Evolutionary conservation across 2,797 vertebrate genomes (phyloP).

Genomic region (Emydoidea blandingii): DNA sequence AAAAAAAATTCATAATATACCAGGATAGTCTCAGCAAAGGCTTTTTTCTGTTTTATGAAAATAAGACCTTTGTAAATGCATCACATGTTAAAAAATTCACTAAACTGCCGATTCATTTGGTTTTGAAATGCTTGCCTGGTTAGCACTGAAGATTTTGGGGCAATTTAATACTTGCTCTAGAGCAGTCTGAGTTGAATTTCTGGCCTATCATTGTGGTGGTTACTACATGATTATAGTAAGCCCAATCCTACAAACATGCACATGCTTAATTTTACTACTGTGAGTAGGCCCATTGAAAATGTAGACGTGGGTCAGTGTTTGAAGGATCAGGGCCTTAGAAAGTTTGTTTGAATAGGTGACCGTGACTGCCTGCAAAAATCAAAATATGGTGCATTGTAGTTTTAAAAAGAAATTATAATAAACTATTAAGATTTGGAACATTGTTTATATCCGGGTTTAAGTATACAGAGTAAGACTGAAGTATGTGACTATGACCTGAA

Average conservation of each 20-base stretch:
- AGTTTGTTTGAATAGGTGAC: background rate
- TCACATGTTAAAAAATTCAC: background rate
- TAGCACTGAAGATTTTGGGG: background rate
- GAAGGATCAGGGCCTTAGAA: background rate
- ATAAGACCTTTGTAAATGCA: background rate
- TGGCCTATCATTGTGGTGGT: background rate
- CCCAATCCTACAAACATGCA: background rate
- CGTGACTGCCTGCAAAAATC: background rate
- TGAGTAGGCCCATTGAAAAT: background rate
- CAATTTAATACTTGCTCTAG: background rate
- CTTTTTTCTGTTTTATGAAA: slow-evolving; percentile 9
- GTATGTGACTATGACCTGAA: background rate
- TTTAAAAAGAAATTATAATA: background rate
- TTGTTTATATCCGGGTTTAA: background rate
- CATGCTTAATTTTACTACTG: background rate
- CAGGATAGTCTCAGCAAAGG: background rate
- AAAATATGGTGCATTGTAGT: too few relatives aligned
- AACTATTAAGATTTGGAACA: background rate
- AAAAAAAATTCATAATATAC: slow-evolving; percentile 56
- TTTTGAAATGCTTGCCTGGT: background rate
- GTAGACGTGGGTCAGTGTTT: background rate
- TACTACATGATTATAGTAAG: background rate
- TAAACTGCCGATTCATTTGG: background rate
- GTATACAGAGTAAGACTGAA: background rate
- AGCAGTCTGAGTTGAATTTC: background rate